These are phyloP conservation scores for Limanda limanda DNA, from an alignment of 2,113 vertebrate genomes.

Conservation along the genomic window DNA sequence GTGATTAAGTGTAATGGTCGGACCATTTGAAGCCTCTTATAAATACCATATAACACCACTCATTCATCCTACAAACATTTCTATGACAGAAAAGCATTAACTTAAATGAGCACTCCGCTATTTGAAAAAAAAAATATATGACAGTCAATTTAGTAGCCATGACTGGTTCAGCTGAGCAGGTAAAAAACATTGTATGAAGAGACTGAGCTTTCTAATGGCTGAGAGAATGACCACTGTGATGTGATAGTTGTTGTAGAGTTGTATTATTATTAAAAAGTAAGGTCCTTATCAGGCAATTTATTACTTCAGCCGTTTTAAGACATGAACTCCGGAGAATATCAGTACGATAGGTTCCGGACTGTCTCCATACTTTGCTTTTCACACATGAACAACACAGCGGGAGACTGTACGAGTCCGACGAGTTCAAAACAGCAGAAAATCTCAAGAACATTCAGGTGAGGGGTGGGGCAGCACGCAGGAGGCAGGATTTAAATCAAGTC, in stretches of 20 bases:
- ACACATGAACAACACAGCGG: too few relatives aligned
- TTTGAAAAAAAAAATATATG: too few relatives aligned
- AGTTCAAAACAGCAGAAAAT: too few relatives aligned
- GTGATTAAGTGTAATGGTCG: neutral
- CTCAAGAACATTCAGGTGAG: too few relatives aligned
- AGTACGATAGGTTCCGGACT: too few relatives aligned
- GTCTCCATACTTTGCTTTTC: too few relatives aligned
- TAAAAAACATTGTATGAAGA: neutral
- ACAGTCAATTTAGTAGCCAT: neutral
- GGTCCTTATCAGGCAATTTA: too few relatives aligned
- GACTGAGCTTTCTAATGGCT: neutral
- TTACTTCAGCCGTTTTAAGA: too few relatives aligned
- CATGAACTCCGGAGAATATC: too few relatives aligned
- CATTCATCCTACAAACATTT: conserved; percentile 9
- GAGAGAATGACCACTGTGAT: conserved; percentile 11
- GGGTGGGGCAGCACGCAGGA: too few relatives aligned
- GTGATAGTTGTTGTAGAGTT: neutral
- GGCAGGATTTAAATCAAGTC: too few relatives aligned
- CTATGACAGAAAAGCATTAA: neutral
- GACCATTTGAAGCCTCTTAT: neutral
- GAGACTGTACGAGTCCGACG: too few relatives aligned
- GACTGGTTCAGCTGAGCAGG: neutral
- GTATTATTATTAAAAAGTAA: neutral
- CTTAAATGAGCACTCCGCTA: neutral
- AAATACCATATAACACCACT: conserved; percentile 1